phyloP scores from a whole-genome alignment of 2,113 vertebrate species.

The Platycercus adscitus region DNA sequence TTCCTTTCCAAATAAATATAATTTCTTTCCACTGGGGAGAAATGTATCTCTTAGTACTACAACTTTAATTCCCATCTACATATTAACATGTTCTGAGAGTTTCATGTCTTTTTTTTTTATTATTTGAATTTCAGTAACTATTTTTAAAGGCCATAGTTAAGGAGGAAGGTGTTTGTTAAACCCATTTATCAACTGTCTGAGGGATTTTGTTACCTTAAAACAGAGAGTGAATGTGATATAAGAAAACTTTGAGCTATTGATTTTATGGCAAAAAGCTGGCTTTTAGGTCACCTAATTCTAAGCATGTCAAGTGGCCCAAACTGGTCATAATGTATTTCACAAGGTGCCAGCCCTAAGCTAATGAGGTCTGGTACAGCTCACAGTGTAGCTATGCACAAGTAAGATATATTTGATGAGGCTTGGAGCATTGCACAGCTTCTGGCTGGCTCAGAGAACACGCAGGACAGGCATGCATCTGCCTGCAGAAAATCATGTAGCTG shows the following conservation, averaged over 20 bases:
- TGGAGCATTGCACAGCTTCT: background rate
- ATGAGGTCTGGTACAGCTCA: background rate
- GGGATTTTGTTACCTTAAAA: background rate
- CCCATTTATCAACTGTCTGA: background rate
- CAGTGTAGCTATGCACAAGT: background rate
- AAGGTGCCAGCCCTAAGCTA: background rate
- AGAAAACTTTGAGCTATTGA: background rate
- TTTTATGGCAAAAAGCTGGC: background rate
- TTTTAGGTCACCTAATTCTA: constrained; percentile 27
- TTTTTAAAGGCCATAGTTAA: background rate
- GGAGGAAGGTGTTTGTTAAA: background rate
- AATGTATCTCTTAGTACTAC: background rate
- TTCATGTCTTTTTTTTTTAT: background rate
- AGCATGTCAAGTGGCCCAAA: background rate
- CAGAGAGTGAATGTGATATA: background rate
- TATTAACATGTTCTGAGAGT: background rate
- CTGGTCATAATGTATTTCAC: constrained; percentile 1
- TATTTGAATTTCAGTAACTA: background rate
- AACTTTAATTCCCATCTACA: background rate
- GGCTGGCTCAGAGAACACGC: background rate
- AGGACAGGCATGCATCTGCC: background rate
- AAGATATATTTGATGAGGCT: background rate
- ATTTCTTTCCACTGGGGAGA: background rate
- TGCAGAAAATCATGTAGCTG: background rate
- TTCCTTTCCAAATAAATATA: background rate